Evolutionary conservation across 2,797 vertebrate species (phyloP).

Genomic region (Argyrosomus regius): DNA sequence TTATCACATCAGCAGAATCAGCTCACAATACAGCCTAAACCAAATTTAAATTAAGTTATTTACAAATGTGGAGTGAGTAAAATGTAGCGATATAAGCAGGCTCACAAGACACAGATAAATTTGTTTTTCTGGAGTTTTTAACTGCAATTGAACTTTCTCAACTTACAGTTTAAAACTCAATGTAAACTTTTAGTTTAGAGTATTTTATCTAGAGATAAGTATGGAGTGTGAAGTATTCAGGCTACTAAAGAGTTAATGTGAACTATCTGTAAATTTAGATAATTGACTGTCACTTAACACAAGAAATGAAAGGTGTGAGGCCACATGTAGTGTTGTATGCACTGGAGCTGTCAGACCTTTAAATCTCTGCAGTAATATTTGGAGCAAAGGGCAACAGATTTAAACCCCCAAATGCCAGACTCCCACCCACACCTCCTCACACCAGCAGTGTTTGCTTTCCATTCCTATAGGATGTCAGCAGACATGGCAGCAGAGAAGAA

Average conservation of each 20-base stretch:
- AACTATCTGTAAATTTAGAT: slow-evolving; percentile 3
- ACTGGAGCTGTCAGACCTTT: slow-evolving; percentile 20
- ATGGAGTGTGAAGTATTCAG: not conserved
- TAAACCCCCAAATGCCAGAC: slow-evolving; percentile 29
- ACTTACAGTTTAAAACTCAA: not conserved
- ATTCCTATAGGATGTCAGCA: slow-evolving; percentile 59
- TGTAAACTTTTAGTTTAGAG: not conserved
- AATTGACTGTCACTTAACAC: slow-evolving; percentile 4
- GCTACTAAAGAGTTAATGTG: not conserved
- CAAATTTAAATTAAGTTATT: not conserved
- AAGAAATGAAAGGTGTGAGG: not conserved
- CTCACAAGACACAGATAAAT: too few relatives aligned
- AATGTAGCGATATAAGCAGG: not conserved
- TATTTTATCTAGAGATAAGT: not conserved
- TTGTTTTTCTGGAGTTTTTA: not conserved
- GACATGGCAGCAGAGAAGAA: slow-evolving; percentile 40
- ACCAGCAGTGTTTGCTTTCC: slow-evolving; percentile 61
- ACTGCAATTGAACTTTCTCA: not conserved
- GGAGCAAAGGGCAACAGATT: slow-evolving; percentile 41
- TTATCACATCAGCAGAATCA: not conserved
- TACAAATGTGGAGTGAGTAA: not conserved
- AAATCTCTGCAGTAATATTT: slow-evolving; percentile 38
- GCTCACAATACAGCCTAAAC: not conserved
- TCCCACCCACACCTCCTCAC: slow-evolving; percentile 19
- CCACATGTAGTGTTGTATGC: not conserved